Base-by-base conservation (phyloP, 2,888 invertebrate species). In the Monoplex corrugatus region DNA sequence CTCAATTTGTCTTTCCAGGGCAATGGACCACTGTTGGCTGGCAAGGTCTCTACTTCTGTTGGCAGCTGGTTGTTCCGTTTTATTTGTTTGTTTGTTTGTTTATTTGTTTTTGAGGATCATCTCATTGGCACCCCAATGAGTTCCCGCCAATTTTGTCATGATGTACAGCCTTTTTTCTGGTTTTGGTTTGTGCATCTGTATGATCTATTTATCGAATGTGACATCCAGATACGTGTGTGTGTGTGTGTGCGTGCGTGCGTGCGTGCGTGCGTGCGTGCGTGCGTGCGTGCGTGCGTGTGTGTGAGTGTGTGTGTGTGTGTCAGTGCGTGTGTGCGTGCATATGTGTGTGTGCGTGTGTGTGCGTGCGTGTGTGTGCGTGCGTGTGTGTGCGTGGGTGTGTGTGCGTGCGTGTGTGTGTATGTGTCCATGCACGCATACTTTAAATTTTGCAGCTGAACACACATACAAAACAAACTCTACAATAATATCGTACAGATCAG, bases 161-260 rank as follows among this genome's bases (percentile, higher is more conserved):
- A n/a, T n/a, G n/a, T n/a, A n/a, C n/a, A n/a, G n/a, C n/a, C n/a
- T n/a, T n/a, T n/a, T n/a, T n/a, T n/a, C n/a, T n/a, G n/a, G n/a
- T n/a, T n/a, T n/a, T n/a, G n/a, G n/a, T n/a, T n/a, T n/a, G n/a
- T n/a, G n/a, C n/a, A n/a, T n/a, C n/a, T n/a, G n/a, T n/a, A n/a
- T n/a, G n/a, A n/a, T n/a, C n/a, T n/a, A n/a, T n/a, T n/a, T n/a
- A n/a, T n/a, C n/a, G n/a, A n/a, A n/a, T n/a, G n/a, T n/a, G n/a
- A n/a, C 32, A 28, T 28, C 13, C 32, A 32, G 6, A 28, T 28
- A 28, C 32, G 72, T 28, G 72, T 72, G 72, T 72, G 72, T 72
- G 72, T 72, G 72, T 72, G 72, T 72, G 72, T 72, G 72, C 28
- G 72, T 72, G 72, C 28, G 72, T 72, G 72, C 28, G 72, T 72